Evolutionary conservation across 2,113 vertebrate species (phyloP), one percentile per base, ranked within the genome.

Genomic region (Pedetes capensis): DNA sequence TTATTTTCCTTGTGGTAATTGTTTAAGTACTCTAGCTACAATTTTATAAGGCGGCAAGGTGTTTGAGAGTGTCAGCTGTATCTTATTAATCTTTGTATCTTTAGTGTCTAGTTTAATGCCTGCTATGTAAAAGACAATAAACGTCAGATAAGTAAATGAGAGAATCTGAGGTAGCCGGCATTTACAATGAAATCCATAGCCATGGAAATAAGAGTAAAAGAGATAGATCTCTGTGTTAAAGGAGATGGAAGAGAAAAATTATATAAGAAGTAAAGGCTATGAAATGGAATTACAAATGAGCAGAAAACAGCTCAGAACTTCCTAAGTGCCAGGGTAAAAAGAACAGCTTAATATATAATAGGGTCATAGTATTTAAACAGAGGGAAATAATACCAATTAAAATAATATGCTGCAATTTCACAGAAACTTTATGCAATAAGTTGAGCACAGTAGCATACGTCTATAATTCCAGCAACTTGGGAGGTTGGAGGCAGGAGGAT

Each of bases 51-150:
- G 7, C 42, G 79, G 3, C 74, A 34, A 83, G 37, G 25, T 94
- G 53, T 18, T 55, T 69, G 17, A 82, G 37, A 23, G 16, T 44
- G 25, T 90, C 13, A 0, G 37, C 22, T 94, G 4, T 69, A 37
- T 37, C 34, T 74, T 95, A 68, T 22, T 85, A 66, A 87, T 90
- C 59, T 92, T 95, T 63, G 27, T 18, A 57, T 86, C 66, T 91
- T 89, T 53, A 82, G 25, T 63, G 11, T 83, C 37, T 89, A 85
- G 10, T 10, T 25, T 82, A 94, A 76, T 55, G n/a, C 23, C 39
- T 88, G n/a, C 20, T 42, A 29, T 25, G 2, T 57, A 82, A 79
- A 39, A 84, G 37, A 71, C 29, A 68, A 64, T 61, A 59, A 88
- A 55, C 63, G 23, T 44, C 44, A 14, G 14, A 18, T 20, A 88